Conservation (phyloP, 2,797 vertebrate genomes). For the Gorsachius magnificus region DNA sequence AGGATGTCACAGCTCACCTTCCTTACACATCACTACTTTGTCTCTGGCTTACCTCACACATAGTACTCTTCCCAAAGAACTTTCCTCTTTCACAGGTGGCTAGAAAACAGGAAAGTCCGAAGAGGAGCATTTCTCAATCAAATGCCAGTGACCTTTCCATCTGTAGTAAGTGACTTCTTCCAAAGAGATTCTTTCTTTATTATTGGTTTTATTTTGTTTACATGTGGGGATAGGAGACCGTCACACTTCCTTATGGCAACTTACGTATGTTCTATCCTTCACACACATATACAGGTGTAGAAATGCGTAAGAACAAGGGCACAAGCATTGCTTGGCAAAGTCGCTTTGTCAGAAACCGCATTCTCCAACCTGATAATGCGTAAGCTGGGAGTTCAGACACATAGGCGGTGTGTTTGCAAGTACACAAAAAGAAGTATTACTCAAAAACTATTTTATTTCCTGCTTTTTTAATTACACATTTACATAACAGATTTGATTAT, state of each 20-base stretch:
- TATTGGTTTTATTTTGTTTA: neutral
- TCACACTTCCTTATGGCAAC: neutral
- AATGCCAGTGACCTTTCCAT: neutral
- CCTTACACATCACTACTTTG: neutral
- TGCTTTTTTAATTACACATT: neutral
- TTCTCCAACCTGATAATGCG: neutral
- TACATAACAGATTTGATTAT: neutral
- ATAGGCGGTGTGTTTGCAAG: neutral
- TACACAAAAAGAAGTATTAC: neutral
- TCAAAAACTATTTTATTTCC: neutral
- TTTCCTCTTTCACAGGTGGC: neutral
- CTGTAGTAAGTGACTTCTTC: neutral
- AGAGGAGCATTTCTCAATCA: conserved; percentile 15
- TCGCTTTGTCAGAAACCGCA: neutral
- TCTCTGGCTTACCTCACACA: neutral
- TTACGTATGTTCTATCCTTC: neutral
- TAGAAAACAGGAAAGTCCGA: neutral
- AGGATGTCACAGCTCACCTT: neutral
- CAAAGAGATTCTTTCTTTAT: neutral
- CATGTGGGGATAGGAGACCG: neutral
- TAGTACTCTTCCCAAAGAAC: neutral
- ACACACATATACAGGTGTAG: neutral
- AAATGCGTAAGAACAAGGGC: neutral
- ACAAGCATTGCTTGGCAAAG: neutral
- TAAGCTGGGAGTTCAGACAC: neutral